A percentile compares a stretch with the other conserved stretches of the same genome.
Conservation (phyloP, 1,140 invertebrate genomes). For the Temnothorax nylanderi region DNA sequence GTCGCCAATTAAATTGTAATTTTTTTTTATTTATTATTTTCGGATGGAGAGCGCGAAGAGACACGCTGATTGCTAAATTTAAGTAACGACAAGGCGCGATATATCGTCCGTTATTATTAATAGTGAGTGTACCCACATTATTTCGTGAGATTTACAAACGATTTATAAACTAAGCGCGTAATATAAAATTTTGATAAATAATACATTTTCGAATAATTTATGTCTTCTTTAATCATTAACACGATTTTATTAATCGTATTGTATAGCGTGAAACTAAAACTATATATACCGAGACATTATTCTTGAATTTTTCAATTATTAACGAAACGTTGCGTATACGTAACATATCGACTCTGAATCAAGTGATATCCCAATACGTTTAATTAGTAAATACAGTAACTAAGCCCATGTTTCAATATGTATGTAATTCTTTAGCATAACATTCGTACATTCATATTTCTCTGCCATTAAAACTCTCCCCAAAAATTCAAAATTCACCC, state of each 20-base stretch:
- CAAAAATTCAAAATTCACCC: background rate
- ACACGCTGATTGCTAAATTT: background rate
- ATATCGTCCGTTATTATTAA: background rate
- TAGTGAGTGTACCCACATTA: background rate
- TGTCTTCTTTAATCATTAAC: background rate
- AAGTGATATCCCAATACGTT: background rate
- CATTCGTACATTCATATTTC: background rate
- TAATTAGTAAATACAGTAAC: constrained; percentile 4
- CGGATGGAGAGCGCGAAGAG: background rate
- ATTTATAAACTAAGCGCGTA: background rate
- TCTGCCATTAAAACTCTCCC: background rate
- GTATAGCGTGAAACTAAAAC: background rate
- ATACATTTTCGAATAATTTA: background rate
- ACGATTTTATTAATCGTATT: too few relatives aligned
- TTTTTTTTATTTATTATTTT: background rate
- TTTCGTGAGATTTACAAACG: background rate
- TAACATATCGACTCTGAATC: background rate
- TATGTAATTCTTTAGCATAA: background rate
- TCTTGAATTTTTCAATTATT: background rate
- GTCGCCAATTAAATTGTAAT: background rate
- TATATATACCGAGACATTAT: background rate
- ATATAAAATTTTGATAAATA: background rate
- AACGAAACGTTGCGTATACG: background rate
- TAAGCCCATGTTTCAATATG: background rate
- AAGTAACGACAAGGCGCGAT: background rate